Base-by-base conservation (phyloP, 2,888 invertebrate species). In the Chaitophorus viminalis region DNA sequence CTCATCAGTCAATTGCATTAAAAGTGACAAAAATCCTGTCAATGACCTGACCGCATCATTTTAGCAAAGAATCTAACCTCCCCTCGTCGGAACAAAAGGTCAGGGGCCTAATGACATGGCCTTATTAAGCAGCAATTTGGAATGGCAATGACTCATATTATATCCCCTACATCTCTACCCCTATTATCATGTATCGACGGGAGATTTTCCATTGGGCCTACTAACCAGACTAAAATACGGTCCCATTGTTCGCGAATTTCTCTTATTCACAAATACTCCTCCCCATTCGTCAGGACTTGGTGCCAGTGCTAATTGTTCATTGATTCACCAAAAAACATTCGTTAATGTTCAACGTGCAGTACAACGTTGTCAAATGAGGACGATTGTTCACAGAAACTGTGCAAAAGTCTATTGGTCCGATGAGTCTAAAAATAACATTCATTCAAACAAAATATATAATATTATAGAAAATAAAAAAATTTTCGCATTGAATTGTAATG, bases 91-190 rank as follows among this genome's bases (percentile, higher is more conserved):
- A 60, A 87, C 87, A 87, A 87, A 87, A 87, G 87, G 87, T 87
- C 87, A 87, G 77, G 25, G n/a, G 70, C 81, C 81, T 87, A 87
- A 87, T 81, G 87, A 72, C 87, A 75, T 65, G 60, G 87, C 87
- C 87, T 87, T 87, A 87, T 87, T 87, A 81, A 87, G 81, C 87
- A 81, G 60, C 87, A 74, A 81, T 87, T 87, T 87, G 87, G 74
- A 74, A 79, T 81, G 74, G 74, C 74, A 25, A 18, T 87, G 87
- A 87, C 87, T 87, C 87, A 87, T 74, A 79, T 77, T 72, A 54
- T 77, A 72, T 39, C 72, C 86, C 74, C 79, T 70, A n/a, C n/a
- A n/a, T 39, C 70, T 52, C 72, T 72, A 78, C 78, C 78, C 77
- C 72, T 78, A 72, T 72, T 72, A 29, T 81, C 39, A 29, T 60